Evolutionary conservation across 2,888 invertebrate genomes (phyloP).

Genomic region (Apoda limacodes): DNA sequence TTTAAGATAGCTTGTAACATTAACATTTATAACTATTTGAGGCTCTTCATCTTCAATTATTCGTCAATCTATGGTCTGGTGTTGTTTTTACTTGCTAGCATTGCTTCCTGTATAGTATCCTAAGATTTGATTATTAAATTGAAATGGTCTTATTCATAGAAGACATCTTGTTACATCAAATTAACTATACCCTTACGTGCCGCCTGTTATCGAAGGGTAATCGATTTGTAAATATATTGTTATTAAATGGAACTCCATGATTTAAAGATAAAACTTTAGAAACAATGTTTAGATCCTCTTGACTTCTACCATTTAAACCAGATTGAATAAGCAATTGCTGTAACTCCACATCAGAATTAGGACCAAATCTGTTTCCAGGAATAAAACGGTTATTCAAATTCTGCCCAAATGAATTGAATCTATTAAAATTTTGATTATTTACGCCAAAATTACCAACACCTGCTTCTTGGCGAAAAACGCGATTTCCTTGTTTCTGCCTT

Average conservation of each 20-base stretch:
- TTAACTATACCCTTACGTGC: slow-evolving; percentile 30
- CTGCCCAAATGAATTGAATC: slow-evolving; percentile 44
- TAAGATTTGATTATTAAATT: too few species aligned
- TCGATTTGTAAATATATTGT: slow-evolving; percentile 43
- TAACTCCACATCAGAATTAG: slow-evolving; percentile 65
- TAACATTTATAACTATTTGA: too few species aligned
- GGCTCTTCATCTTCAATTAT: too few species aligned
- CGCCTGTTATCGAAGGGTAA: slow-evolving; percentile 54
- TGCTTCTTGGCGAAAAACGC: slow-evolving; percentile 68
- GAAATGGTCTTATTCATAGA: too few species aligned
- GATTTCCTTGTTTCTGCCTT: slow-evolving; percentile 44
- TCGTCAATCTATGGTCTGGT: too few species aligned
- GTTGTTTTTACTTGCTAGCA: too few species aligned
- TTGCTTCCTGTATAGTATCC: too few species aligned
- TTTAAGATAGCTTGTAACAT: too few species aligned
- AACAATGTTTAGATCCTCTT: slow-evolving; percentile 84
- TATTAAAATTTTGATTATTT: slow-evolving; percentile 51
- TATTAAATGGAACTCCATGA: slow-evolving; percentile 73
- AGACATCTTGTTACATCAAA: not conserved
- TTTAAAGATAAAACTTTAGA: slow-evolving; percentile 84
- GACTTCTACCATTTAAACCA: slow-evolving; percentile 72
- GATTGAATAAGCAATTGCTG: slow-evolving; percentile 75
- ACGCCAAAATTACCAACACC: slow-evolving; percentile 74
- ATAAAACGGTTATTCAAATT: slow-evolving; percentile 41
- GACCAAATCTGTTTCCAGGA: slow-evolving; percentile 37